Evolutionary conservation across 2,113 vertebrate genomes (phyloP).

Genomic region (Castor canadensis): DNA sequence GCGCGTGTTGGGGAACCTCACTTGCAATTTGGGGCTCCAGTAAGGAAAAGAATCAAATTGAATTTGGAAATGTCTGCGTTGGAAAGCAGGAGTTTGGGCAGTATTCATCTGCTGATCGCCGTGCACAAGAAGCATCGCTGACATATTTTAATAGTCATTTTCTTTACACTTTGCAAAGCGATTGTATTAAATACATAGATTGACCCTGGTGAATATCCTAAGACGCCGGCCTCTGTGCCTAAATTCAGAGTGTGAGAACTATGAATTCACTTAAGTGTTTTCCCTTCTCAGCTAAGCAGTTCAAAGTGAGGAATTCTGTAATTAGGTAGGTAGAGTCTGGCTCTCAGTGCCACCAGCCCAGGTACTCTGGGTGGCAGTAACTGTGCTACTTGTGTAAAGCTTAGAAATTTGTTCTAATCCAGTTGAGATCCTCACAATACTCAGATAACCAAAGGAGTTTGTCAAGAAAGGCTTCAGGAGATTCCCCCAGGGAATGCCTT

Average conservation of each 20-base stretch:
- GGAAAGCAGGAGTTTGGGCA: constrained; percentile 40
- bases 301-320: neutral
- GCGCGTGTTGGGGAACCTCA: constrained; percentile 48
- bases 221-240: neutral
- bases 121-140: neutral
- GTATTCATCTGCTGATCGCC: constrained; percentile 28
- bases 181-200: neutral
- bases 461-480: constrained; percentile 77
- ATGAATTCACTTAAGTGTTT: constrained; percentile 27
- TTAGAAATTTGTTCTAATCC: constrained; percentile 72
- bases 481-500: constrained; percentile 80
- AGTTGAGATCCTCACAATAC: constrained; percentile 52
- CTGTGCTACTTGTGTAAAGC: constrained; percentile 71
- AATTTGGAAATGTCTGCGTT: constrained; percentile 57
- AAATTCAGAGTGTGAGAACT: constrained; percentile 10
- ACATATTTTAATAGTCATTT: neutral
- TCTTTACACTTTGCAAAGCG: constrained; percentile 21
- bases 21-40: constrained; percentile 23
- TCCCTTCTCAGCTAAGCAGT: constrained; percentile 32
- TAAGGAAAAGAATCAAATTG: constrained; percentile 28
- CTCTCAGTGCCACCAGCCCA: neutral
- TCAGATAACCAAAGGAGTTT: constrained; percentile 76
- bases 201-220: neutral
- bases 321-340: neutral
- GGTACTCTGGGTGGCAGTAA: constrained; percentile 2